Percentiles rank a stretch among this genome's conserved stretches.
These are phyloP conservation scores for Halictus rubicundus DNA, from an alignment of 1,140 invertebrate genomes.

Conservation along the genomic window DNA sequence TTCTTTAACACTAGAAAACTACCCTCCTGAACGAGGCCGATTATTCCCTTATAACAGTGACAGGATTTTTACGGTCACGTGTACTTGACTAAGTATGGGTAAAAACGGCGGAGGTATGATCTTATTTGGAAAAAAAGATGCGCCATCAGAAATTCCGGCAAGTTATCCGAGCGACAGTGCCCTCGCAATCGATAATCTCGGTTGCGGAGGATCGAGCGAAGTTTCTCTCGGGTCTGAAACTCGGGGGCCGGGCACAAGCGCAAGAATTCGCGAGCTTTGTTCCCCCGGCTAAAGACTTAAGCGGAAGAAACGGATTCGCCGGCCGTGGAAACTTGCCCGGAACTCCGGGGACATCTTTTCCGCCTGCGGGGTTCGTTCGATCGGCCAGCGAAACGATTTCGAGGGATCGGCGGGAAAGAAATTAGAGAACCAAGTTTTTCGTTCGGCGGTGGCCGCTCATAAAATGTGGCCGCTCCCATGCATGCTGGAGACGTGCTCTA, in stretches of 20 bases:
- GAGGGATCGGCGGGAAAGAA: background rate
- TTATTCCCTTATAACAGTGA: no score
- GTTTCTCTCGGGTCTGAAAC: background rate
- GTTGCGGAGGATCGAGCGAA: background rate
- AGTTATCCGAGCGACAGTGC: no score
- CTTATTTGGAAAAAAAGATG: no score
- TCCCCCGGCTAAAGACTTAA: conserved; percentile 40
- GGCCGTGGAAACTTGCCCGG: conserved; percentile 14
- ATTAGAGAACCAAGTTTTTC: background rate
- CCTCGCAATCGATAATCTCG: background rate
- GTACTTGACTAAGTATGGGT: no score
- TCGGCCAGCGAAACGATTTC: background rate
- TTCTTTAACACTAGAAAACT: no score
- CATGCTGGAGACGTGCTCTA: background rate
- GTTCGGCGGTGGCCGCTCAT: background rate
- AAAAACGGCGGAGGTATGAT: no score
- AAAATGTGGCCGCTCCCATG: background rate
- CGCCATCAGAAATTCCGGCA: no score
- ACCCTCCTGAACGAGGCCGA: no score
- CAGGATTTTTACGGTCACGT: no score
- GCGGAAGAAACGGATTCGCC: conserved; percentile 48
- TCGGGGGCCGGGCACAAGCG: background rate
- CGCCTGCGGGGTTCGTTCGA: conserved; percentile 32
- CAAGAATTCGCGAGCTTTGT: conserved; percentile 21
- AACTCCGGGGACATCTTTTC: background rate